Evolutionary conservation across 92 coral and sea anemone species (phyloP).

Genomic region (Porites evermanni): DNA sequence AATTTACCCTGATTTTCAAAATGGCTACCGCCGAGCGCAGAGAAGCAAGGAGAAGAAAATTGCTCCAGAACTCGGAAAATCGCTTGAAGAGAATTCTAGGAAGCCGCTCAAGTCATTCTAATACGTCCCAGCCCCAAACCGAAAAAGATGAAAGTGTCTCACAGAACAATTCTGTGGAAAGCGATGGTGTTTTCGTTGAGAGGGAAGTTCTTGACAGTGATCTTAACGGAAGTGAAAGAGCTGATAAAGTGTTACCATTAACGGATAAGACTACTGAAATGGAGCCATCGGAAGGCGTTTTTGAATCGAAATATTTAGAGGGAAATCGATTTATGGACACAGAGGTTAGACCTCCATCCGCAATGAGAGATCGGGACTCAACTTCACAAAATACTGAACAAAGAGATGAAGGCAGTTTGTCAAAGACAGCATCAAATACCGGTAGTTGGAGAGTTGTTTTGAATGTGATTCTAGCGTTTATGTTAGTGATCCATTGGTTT

Average conservation of each 20-base stretch:
- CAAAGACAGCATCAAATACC: not conserved
- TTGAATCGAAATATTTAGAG: slow-evolving; percentile 6
- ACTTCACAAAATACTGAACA: not conserved
- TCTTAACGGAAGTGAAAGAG: not conserved
- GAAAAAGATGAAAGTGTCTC: not conserved
- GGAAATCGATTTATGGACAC: not conserved
- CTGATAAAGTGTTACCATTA: not conserved
- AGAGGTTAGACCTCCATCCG: not conserved
- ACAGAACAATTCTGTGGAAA: not conserved
- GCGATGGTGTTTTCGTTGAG: not conserved
- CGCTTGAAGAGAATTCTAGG: slow-evolving; percentile 76
- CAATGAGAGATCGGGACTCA: no score
- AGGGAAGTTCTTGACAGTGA: not conserved
- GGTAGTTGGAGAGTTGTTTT: slow-evolving; percentile 39
- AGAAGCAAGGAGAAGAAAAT: slow-evolving; percentile 69
- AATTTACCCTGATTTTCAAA: slow-evolving; percentile 10
- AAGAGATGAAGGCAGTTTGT: not conserved
- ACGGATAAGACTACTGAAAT: not conserved
- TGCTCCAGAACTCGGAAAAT: slow-evolving; percentile 71
- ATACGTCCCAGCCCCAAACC: not conserved
- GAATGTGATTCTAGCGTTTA: slow-evolving; percentile 44
- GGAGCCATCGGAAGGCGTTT: not conserved
- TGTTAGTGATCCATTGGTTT: slow-evolving; percentile 56
- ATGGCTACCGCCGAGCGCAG: slow-evolving; percentile 83
- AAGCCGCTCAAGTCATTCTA: slow-evolving; percentile 43